Evolutionary conservation across 2,113 vertebrate species (phyloP).

Genomic region (Eulemur rufifrons): DNA sequence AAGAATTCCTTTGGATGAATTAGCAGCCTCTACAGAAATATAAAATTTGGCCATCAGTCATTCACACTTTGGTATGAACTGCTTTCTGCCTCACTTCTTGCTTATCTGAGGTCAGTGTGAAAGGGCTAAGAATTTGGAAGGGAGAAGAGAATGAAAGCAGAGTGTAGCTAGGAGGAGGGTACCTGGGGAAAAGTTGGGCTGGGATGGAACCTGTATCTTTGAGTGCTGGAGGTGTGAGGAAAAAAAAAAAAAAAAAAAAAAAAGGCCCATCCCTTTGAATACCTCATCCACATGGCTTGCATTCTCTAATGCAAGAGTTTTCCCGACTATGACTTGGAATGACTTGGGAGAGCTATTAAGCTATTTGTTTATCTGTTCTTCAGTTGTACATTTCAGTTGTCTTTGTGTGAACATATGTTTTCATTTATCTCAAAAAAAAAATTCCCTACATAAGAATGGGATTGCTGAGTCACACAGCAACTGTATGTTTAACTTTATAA

Average conservation of each 20-base stretch:
- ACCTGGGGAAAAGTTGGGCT: no score
- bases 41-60: background rate
- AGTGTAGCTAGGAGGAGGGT: background rate
- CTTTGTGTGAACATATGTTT: background rate
- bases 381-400: background rate
- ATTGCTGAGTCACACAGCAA: background rate
- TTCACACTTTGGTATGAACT: background rate
- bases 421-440: background rate
- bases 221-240: background rate
- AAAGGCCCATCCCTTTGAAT: background rate
- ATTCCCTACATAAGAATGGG: background rate
- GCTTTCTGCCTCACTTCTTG: background rate
- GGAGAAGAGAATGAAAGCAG: background rate
- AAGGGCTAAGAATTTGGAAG: background rate
- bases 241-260: background rate
- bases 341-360: background rate
- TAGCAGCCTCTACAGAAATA: background rate
- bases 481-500: background rate
- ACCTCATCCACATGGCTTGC: no score
- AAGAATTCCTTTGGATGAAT: background rate
- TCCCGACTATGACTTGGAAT: background rate
- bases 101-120: background rate
- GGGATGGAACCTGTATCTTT: background rate
- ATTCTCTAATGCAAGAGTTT: background rate
- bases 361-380: background rate